phyloP scores from a whole-genome alignment of 2,113 vertebrate species.

The Cryptotis parvus region DNA sequence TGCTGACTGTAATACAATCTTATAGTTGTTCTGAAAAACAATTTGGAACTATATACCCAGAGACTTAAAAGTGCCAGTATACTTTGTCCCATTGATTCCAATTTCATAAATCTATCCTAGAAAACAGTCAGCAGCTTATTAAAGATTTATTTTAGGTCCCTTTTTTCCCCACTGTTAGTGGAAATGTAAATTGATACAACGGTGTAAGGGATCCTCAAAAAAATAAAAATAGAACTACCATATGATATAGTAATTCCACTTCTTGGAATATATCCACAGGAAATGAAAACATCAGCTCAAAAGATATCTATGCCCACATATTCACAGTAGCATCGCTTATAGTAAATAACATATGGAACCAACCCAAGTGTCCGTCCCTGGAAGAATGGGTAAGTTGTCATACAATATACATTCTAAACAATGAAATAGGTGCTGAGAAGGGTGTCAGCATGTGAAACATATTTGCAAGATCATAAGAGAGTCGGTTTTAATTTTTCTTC shows the following conservation, averaged over 20 bases:
- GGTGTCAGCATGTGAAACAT: neutral
- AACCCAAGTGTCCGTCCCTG: neutral
- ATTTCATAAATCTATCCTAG: constrained; percentile 31
- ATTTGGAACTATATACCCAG: neutral
- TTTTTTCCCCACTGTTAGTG: neutral
- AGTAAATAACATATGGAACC: neutral
- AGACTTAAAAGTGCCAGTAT: constrained; percentile 35
- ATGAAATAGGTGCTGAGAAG: neutral
- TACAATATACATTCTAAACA: neutral
- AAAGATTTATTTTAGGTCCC: constrained; percentile 5
- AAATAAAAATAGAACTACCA: neutral
- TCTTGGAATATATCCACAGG: neutral
- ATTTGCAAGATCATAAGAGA: neutral
- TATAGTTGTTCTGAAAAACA: constrained; percentile 24
- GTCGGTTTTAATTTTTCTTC: neutral
- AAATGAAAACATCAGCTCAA: neutral
- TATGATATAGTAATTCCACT: neutral
- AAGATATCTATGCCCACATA: neutral
- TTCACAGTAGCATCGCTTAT: neutral
- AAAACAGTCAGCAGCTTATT: constrained; percentile 59
- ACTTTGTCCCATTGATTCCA: constrained; percentile 28
- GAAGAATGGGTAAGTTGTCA: neutral
- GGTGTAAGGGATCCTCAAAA: neutral
- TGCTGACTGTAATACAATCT: constrained; percentile 14
- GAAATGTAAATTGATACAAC: neutral